Conservation (phyloP, 2,888 invertebrate species). For the Aleiodes leptofemur region DNA sequence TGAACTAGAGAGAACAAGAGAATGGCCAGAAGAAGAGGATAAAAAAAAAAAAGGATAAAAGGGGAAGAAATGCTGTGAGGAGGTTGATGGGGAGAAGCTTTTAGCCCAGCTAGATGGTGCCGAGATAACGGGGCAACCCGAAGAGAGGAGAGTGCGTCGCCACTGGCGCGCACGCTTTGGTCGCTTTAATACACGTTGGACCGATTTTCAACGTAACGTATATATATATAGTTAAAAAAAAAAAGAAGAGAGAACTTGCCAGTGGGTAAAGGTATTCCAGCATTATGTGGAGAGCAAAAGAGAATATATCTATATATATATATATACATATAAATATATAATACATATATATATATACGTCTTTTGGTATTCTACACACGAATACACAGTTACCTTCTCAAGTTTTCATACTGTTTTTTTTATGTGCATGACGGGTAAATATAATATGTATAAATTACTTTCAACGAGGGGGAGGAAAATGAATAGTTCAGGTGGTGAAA, state of each 20-base stretch:
- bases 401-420: slow-evolving; percentile 1
- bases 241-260: neutral
- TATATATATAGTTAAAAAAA: neutral
- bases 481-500: too few relatives aligned
- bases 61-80: slow-evolving; percentile 33
- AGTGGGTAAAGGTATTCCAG: slow-evolving; percentile 1
- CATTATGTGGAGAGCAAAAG: slow-evolving; percentile 8
- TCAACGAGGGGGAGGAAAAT: too few relatives aligned
- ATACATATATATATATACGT: neutral
- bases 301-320: neutral
- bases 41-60: slow-evolving; percentile 14
- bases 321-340: too few relatives aligned
- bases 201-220: slow-evolving; percentile 29
- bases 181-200: slow-evolving; percentile 38
- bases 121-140: slow-evolving; percentile 72
- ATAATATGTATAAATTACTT: too few relatives aligned
- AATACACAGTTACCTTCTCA: neutral
- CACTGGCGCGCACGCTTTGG: slow-evolving; percentile 49
- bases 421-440: neutral
- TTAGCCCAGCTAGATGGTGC: slow-evolving; percentile 75
- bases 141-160: slow-evolving; percentile 68
- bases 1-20: slow-evolving; percentile 31
- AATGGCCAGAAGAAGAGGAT: slow-evolving; percentile 31
- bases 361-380: slow-evolving; percentile 18
- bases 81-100: slow-evolving; percentile 72